These are phyloP conservation scores for Eupsittula cactorum DNA, from an alignment of 2,113 vertebrate species.

Conservation along the genomic window DNA sequence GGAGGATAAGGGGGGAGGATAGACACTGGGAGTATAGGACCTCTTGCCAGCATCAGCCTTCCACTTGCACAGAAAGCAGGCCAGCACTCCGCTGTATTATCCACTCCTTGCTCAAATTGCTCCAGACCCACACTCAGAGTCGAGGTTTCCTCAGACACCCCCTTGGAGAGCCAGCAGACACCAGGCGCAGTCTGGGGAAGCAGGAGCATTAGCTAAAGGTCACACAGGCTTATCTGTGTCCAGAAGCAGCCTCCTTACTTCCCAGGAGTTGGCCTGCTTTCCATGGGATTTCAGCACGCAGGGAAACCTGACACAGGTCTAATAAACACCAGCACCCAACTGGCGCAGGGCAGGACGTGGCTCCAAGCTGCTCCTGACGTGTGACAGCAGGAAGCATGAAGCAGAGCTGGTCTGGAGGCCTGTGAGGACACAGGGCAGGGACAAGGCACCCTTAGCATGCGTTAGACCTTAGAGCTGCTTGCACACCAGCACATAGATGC, in stretches of 20 bases:
- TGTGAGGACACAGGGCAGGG: accelerated
- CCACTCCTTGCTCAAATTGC: background rate
- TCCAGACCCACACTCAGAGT: background rate
- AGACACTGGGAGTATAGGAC: background rate
- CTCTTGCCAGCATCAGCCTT: background rate
- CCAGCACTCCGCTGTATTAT: accelerated
- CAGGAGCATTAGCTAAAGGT: background rate
- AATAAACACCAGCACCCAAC: accelerated
- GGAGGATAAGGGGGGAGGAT: too few relatives aligned
- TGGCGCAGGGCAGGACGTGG: background rate
- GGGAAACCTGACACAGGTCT: background rate
- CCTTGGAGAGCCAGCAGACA: background rate
- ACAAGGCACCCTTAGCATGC: background rate
- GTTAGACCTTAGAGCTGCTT: background rate
- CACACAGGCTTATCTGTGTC: background rate
- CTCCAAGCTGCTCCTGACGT: accelerated
- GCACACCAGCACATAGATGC: background rate
- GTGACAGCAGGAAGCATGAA: background rate
- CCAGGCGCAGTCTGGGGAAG: background rate
- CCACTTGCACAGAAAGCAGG: background rate
- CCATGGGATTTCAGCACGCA: accelerated
- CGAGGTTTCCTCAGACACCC: background rate
- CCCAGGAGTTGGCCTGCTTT: background rate
- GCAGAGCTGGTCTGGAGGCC: background rate
- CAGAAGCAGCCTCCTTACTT: background rate